Evolutionary conservation across 1,140 invertebrate species (phyloP).

Genomic region (Lutraria rhynchaena): DNA sequence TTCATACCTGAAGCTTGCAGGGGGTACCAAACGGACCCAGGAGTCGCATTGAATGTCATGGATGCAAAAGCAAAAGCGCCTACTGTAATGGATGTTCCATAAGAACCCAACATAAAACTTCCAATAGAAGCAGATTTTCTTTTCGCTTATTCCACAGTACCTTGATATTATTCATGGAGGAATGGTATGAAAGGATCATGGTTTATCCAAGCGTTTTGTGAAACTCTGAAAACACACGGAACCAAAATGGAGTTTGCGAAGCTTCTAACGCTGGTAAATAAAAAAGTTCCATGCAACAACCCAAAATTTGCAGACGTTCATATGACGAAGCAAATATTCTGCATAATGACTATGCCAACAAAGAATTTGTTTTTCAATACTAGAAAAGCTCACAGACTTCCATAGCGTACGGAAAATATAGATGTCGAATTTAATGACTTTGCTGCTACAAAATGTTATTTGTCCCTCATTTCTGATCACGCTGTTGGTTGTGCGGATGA

Average conservation of each 20-base stretch:
- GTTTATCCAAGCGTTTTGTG: slow-evolving; percentile 96
- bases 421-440: no score
- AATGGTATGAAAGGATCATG: slow-evolving; percentile 93
- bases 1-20: slow-evolving; percentile 79
- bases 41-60: slow-evolving; percentile 34
- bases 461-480: no score
- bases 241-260: slow-evolving; percentile 90
- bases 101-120: slow-evolving; percentile 81
- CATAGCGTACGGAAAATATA: no score
- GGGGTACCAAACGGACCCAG: slow-evolving; percentile 61
- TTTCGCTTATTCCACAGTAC: slow-evolving; percentile 96
- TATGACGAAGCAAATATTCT: slow-evolving; percentile 96
- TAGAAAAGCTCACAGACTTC: slow-evolving; percentile 69
- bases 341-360: slow-evolving; percentile 94
- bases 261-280: slow-evolving; percentile 93
- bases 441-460: no score
- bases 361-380: slow-evolving; percentile 85
- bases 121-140: slow-evolving; percentile 97
- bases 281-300: slow-evolving; percentile 92
- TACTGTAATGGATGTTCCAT: neutral
- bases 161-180: slow-evolving; percentile 95
- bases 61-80: slow-evolving; percentile 6
- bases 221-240: slow-evolving; percentile 86
- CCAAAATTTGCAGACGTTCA: slow-evolving; percentile 91
- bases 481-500: no score